Evolutionary conservation across 2,888 invertebrate genomes (phyloP), one percentile per base, ranked within the genome.

Genomic region (Epistrophella euchroma): DNA sequence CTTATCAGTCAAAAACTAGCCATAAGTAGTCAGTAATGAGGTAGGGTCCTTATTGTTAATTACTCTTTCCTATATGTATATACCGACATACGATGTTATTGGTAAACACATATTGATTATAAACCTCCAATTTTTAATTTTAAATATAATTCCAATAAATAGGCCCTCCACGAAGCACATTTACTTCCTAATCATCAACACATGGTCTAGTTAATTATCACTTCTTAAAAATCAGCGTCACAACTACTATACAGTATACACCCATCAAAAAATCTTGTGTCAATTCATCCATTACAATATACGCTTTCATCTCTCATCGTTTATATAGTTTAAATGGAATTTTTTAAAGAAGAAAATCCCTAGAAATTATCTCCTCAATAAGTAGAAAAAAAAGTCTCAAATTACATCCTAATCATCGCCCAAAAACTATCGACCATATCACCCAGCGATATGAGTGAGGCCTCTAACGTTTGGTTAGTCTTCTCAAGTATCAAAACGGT

Each of bases 401-500:
- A 81, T 85, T 85, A 81, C 85, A 4, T n/a, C 73, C 85, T 70
- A 85, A 85, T 85, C 85, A 77, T 70, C 80, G 82, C 82, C 35
- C 52, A 60, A 43, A 75, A 40, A 76, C 72, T 43, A 73, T 72
- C 75, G 66, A 80, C 80, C 79, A 72, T 73, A 77, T 79, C 79
- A 72, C 80, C 80, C 80, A 76, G 2, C 4, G 72, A 72, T 76
- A 73, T 68, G 68, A 85, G 72, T 68, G 68, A 85, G 72, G 80
- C 43, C 80, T 55, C 25, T 28, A 62, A 62, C 25, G 22, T 72
- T 77, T 73, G 85, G 85, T 85, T 85, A 81, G 85, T 76, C 80
- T 73, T 76, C 85, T 85, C 85, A 85, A 85, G 68, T 85, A 50
- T 70, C 85, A 60, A 58, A 50, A 52, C 78, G 83, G 83, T 74